A percentile compares a stretch with the other conserved stretches of the same genome.
Evolutionary conservation across 2,797 vertebrate species (phyloP).

Genomic region (Lophotriccus pileatus): DNA sequence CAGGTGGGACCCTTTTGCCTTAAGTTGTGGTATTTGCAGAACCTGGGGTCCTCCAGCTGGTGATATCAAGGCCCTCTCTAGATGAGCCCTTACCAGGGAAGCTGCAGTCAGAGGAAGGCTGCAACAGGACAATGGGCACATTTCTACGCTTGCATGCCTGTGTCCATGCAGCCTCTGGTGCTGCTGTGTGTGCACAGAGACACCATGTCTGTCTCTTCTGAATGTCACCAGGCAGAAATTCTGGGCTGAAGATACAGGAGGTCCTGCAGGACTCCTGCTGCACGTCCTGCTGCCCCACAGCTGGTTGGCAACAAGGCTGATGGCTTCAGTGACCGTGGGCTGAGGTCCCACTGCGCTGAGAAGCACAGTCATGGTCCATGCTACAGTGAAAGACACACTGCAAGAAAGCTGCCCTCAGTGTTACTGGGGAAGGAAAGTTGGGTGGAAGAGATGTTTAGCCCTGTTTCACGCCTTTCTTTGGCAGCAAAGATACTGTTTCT

Average conservation of each 20-base stretch:
- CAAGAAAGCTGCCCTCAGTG: neutral
- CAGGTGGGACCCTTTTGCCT: neutral
- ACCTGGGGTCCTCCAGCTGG: neutral
- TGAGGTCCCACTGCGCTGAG: neutral
- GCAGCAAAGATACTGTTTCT: neutral
- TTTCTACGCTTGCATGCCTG: neutral
- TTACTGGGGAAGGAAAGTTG: neutral
- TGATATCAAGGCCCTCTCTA: neutral
- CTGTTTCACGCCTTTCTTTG: neutral
- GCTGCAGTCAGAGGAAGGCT: neutral
- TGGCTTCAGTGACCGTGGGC: neutral
- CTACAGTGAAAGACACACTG: neutral
- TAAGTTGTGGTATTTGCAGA: neutral
- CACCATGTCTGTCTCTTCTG: neutral
- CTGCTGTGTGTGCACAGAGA: accelerated
- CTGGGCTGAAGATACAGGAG: neutral
- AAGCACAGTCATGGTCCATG: accelerated
- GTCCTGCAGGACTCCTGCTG: neutral
- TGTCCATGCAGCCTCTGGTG: accelerated
- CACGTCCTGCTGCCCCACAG: accelerated
- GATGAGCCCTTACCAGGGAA: neutral
- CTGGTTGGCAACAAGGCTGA: neutral
- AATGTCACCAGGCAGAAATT: neutral
- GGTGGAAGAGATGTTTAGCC: neutral
- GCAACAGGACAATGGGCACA: neutral